Evolutionary conservation across 2,113 vertebrate species (phyloP).

Genomic region (Nerophis ophidion): DNA sequence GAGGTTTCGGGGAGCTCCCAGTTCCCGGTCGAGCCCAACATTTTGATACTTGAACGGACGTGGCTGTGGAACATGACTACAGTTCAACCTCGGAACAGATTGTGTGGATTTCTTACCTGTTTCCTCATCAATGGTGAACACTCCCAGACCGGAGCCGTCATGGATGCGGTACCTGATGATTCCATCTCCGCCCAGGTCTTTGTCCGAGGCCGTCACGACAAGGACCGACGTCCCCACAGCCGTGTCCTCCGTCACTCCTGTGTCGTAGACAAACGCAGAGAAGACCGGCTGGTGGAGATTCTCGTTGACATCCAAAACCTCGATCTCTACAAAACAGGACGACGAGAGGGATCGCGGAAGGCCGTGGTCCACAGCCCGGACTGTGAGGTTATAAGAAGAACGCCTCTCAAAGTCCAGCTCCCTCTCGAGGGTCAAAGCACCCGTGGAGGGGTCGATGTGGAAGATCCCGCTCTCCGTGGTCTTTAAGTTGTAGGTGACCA

Average conservation of each 20-base stretch:
- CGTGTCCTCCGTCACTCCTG: slow-evolving; percentile 81
- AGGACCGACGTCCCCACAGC: slow-evolving; percentile 77
- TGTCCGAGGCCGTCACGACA: slow-evolving; percentile 77
- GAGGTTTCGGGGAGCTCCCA: no score
- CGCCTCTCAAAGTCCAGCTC: slow-evolving; percentile 89
- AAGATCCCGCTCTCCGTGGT: slow-evolving; percentile 78
- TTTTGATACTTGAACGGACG: no score
- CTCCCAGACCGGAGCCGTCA: slow-evolving; percentile 82
- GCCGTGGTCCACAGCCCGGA: slow-evolving; percentile 84
- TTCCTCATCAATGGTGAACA: slow-evolving; percentile 84
- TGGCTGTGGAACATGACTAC: no score
- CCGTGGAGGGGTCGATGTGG: slow-evolving; percentile 75
- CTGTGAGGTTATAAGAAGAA: slow-evolving; percentile 81
- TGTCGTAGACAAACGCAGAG: slow-evolving; percentile 80
- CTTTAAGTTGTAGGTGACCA: slow-evolving; percentile 80
- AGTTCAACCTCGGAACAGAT: not conserved
- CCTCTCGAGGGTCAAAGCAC: slow-evolving; percentile 80
- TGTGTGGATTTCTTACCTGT: slow-evolving; percentile 75
- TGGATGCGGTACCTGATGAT: slow-evolving; percentile 83
- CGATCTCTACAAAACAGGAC: slow-evolving; percentile 84
- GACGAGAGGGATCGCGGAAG: slow-evolving; percentile 80
- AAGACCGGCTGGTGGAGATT: slow-evolving; percentile 85
- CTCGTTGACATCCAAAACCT: slow-evolving; percentile 89
- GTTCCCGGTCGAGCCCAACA: no score
- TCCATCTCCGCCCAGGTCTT: slow-evolving; percentile 83